Evolutionary conservation across 2,888 invertebrate genomes (phyloP).

Genomic region (Camptogramma bilineatum): DNA sequence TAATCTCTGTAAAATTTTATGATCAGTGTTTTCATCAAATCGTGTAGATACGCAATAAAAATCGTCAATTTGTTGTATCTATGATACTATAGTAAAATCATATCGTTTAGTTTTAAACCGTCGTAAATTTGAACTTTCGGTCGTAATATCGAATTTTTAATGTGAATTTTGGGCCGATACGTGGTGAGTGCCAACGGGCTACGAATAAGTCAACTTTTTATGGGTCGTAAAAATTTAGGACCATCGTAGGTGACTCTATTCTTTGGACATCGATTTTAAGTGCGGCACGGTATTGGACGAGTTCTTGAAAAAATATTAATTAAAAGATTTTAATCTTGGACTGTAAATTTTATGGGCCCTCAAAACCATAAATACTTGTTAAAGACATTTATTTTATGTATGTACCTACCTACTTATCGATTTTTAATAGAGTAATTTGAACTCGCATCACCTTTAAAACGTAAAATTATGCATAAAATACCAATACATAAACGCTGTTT

Average conservation of each 20-base stretch:
- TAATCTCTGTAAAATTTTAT: conserved; percentile 57
- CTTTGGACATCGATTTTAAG: conserved; percentile 62
- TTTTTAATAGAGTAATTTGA: conserved; percentile 36
- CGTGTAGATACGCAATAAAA: conserved; percentile 59
- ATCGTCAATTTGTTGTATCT: conserved; percentile 62
- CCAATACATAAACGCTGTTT: conserved; percentile 3
- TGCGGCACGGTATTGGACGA: conserved; percentile 52
- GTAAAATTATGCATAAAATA: not conserved
- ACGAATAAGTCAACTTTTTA: conserved; percentile 81
- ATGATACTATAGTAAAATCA: conserved; percentile 58
- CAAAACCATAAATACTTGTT: conserved; percentile 57
- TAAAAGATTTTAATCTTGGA: conserved; percentile 62
- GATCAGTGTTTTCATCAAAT: conserved; percentile 65
- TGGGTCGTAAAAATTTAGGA: conserved; percentile 81
- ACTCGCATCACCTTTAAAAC: conserved; percentile 7
- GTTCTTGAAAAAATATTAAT: conserved; percentile 56
- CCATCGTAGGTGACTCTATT: conserved; percentile 65
- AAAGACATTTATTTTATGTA: conserved; percentile 49
- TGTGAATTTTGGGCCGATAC: conserved; percentile 60
- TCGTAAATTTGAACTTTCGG: conserved; percentile 81
- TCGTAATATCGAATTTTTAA: conserved; percentile 81
- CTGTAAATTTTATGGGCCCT: conserved; percentile 56
- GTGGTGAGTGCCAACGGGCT: conserved; percentile 63
- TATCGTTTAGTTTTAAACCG: conserved; percentile 74
- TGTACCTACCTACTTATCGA: conserved; percentile 36